Conservation (phyloP, 2,113 vertebrate genomes). For the Tychaedon coryphoeus region DNA sequence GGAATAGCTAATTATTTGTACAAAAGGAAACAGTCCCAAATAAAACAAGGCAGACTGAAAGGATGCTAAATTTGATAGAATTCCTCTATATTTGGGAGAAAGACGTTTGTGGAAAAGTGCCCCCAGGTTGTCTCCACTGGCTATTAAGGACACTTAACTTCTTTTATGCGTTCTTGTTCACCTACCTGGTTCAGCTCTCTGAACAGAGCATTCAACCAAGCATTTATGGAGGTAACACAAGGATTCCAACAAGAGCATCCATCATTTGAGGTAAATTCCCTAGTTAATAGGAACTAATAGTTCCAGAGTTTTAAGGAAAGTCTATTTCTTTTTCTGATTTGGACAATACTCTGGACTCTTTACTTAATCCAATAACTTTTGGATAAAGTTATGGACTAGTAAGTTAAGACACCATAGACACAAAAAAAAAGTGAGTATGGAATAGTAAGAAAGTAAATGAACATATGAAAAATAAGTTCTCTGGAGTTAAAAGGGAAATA, state of each 20-base stretch:
- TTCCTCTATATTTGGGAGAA: background rate
- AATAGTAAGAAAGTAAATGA: background rate
- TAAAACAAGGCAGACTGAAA: background rate
- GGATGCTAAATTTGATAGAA: background rate
- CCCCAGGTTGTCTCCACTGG: background rate
- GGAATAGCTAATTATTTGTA: background rate
- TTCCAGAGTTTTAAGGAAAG: background rate
- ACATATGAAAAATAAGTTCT: background rate
- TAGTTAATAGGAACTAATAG: background rate
- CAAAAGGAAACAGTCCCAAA: background rate
- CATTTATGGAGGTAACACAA: background rate
- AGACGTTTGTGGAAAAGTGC: background rate
- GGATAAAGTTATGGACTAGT: background rate
- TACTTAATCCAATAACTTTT: background rate
- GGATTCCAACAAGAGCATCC: background rate
- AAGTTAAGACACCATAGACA: background rate
- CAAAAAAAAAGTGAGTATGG: background rate
- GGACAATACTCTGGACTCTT: background rate
- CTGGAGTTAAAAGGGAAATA: background rate
- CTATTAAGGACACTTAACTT: background rate
- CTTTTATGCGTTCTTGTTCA: background rate
- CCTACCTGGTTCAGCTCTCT: background rate
- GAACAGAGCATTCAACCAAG: background rate
- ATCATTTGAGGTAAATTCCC: background rate
- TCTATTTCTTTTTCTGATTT: background rate